Evolutionary conservation across 2,797 vertebrate genomes (phyloP).

Genomic region (Diplodus sargus): DNA sequence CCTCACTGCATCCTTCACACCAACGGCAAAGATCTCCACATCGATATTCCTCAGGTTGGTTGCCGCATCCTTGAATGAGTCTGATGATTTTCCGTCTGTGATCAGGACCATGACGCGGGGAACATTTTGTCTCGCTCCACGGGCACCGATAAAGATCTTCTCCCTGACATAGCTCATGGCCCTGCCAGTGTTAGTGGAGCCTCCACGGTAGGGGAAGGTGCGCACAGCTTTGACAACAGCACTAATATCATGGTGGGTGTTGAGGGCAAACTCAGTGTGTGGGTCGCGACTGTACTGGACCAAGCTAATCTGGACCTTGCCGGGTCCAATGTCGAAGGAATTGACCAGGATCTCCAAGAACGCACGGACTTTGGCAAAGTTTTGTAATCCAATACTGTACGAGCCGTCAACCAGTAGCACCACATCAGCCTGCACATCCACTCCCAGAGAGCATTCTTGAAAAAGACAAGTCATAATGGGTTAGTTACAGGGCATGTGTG

Average conservation of each 20-base stretch:
- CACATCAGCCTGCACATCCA: slow-evolving; percentile 98
- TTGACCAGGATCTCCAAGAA: slow-evolving; percentile 97
- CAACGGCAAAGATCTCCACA: slow-evolving; percentile 99
- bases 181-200: slow-evolving; percentile 98
- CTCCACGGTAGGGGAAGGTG: slow-evolving; percentile 96
- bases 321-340: slow-evolving; percentile 94
- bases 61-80: slow-evolving; percentile 95
- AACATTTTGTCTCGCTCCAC: slow-evolving; percentile 93
- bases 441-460: slow-evolving; percentile 95
- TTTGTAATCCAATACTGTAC: slow-evolving; percentile 98
- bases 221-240: slow-evolving; percentile 94
- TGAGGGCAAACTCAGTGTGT: slow-evolving; percentile 95
- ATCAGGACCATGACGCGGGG: slow-evolving; percentile 99
- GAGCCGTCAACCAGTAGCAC: slow-evolving; percentile 98
- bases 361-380: slow-evolving; percentile 98
- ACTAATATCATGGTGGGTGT: slow-evolving; percentile 91
- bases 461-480: slow-evolving; percentile 65
- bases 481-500: slow-evolving; percentile 24
- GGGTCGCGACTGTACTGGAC: slow-evolving; percentile 99
- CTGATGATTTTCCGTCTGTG: slow-evolving; percentile 98
- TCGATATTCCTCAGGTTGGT: slow-evolving; percentile 92
- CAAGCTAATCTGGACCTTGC: slow-evolving; percentile 96
- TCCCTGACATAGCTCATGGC: slow-evolving; percentile 97
- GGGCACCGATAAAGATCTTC: slow-evolving; percentile 90
- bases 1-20: slow-evolving; percentile 97